Evolutionary conservation across 1,140 invertebrate genomes (phyloP).

Genomic region (Platorchestia sp.): DNA sequence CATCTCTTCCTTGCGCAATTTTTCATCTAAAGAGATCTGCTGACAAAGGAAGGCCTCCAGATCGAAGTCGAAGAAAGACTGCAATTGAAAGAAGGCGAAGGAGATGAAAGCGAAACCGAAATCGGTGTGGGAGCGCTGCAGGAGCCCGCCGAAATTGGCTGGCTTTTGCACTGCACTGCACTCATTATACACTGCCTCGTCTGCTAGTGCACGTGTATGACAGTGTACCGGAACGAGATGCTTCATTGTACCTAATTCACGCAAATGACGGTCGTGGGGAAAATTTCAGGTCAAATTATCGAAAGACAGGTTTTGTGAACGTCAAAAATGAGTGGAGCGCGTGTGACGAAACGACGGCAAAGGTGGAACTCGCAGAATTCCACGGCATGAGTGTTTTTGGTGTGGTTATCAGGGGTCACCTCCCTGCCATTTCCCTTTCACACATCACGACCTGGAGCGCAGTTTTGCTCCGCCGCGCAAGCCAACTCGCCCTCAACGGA

Average conservation of each 20-base stretch:
- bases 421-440: constrained; percentile 41
- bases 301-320: neutral
- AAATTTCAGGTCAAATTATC: neutral
- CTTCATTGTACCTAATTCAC: neutral
- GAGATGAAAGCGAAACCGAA: neutral
- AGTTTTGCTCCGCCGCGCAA: constrained; percentile 26
- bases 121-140: neutral
- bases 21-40: neutral
- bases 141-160: too few species aligned
- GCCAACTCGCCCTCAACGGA: neutral
- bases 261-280: neutral
- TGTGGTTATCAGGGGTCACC: constrained; percentile 44
- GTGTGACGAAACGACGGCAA: constrained; percentile 40
- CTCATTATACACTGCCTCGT: neutral
- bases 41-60: neutral
- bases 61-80: neutral
- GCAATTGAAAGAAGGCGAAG: neutral
- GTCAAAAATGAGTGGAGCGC: constrained; percentile 21
- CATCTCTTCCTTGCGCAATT: neutral
- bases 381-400: constrained; percentile 23
- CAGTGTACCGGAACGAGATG: neutral
- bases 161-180: neutral
- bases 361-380: constrained; percentile 51
- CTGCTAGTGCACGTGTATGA: neutral
- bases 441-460: constrained; percentile 45